Conservation (phyloP, 2,797 vertebrate genomes). For the Glyptemys insculpta region DNA sequence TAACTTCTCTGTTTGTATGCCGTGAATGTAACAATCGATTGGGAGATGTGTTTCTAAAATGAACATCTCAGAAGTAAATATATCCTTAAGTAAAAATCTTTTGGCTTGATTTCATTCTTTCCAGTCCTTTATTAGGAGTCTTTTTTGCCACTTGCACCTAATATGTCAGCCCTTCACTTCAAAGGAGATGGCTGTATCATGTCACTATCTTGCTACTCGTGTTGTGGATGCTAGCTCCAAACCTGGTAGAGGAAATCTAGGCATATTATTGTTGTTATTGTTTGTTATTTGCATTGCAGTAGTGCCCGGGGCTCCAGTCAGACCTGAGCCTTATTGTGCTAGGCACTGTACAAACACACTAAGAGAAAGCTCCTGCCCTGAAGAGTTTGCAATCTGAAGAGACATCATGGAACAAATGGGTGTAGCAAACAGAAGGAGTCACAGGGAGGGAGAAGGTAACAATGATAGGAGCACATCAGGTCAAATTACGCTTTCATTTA, state of each 20-base stretch:
- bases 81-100: accelerated
- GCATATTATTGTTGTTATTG: not conserved
- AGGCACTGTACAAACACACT: not conserved
- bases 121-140: not conserved
- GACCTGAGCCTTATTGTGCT: not conserved
- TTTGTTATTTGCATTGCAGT: not conserved
- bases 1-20: not conserved
- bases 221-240: not conserved
- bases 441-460: not conserved
- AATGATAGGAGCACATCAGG: not conserved
- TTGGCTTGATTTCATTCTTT: not conserved
- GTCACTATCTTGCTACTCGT: not conserved
- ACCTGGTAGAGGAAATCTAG: not conserved
- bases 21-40: not conserved
- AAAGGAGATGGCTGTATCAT: accelerated
- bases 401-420: not conserved
- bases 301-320: not conserved
- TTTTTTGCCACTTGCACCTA: not conserved
- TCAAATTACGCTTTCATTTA: not conserved
- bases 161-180: not conserved
- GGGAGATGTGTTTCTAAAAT: not conserved
- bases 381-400: not conserved
- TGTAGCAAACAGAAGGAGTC: not conserved
- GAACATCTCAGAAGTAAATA: not conserved
- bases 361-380: not conserved